A percentile compares a stretch with the other conserved stretches of the same genome.
Evolutionary conservation across 2,113 vertebrate genomes (phyloP).

Genomic region (Cochlearius cochlearius): DNA sequence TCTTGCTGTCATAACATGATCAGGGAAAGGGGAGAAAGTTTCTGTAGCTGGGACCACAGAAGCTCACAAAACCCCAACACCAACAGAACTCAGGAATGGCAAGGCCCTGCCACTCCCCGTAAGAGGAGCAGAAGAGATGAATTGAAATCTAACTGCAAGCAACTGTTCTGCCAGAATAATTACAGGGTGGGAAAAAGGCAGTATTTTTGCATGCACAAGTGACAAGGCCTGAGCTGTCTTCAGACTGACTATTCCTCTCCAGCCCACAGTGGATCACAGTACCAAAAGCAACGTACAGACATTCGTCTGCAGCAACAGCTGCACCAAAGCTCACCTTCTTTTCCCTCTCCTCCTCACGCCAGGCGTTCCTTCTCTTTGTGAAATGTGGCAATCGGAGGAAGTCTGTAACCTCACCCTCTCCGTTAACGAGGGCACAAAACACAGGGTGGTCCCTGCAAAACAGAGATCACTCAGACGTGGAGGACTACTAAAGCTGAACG

Average conservation of each 20-base stretch:
- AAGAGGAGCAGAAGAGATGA: neutral
- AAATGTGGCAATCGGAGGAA: conserved; percentile 95
- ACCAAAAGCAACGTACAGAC: neutral
- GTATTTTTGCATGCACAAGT: neutral
- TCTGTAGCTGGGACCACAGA: neutral
- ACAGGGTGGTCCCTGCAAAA: conserved; percentile 90
- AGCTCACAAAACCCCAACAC: neutral
- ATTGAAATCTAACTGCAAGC: neutral
- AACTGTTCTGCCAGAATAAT: neutral
- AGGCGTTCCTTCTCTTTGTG: conserved; percentile 94
- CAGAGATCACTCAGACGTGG: neutral
- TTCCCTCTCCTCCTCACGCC: conserved; percentile 93
- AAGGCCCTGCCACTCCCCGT: neutral
- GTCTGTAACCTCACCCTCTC: conserved; percentile 96
- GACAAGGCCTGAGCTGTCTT: neutral
- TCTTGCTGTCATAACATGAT: neutral
- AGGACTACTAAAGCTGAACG: neutral
- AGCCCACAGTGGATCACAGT: rapidly evolving
- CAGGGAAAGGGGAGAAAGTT: neutral
- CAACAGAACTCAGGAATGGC: neutral
- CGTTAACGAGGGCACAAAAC: conserved; percentile 93
- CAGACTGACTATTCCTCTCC: neutral
- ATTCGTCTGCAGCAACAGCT: neutral
- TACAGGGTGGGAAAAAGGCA: neutral
- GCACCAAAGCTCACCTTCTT: conserved; percentile 81